A percentile compares a stretch with the other conserved stretches of the same genome.
These are phyloP conservation scores for Arremon brunneinucha DNA, from an alignment of 2,797 vertebrate genomes.

Conservation along the genomic window DNA sequence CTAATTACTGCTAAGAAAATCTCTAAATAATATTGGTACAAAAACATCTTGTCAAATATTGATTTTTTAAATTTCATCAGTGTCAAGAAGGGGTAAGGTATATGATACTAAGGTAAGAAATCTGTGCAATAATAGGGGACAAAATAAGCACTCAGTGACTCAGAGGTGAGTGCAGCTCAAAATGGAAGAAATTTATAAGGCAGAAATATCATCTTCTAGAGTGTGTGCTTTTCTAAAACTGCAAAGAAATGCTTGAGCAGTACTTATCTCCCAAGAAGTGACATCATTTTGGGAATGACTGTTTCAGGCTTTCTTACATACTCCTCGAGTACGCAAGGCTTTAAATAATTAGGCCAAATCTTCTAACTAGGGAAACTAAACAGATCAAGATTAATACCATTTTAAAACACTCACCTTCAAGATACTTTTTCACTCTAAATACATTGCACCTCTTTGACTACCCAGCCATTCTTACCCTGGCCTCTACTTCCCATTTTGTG, in stretches of 20 bases:
- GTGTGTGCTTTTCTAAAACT: constrained; percentile 41
- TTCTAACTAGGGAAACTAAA: constrained; percentile 35
- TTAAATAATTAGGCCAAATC: constrained; percentile 37
- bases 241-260: neutral
- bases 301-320: constrained; percentile 32
- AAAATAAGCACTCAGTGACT: neutral
- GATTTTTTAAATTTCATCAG: neutral
- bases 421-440: constrained; percentile 16
- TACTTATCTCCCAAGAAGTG: neutral
- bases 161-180: neutral
- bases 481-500: neutral
- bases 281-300: constrained; percentile 21
- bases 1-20: neutral
- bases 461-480: constrained; percentile 24
- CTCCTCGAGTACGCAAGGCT: neutral
- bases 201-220: constrained; percentile 6
- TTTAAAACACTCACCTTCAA: constrained; percentile 31
- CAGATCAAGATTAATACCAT: neutral
- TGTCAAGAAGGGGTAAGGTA: neutral
- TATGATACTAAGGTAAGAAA: neutral
- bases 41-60: neutral
- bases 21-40: neutral
- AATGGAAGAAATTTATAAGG: neutral
- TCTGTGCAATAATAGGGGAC: neutral
- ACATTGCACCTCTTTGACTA: constrained; percentile 45